Conservation (phyloP, 1,140 invertebrate genomes). For the Vollenhovia emeryi region DNA sequence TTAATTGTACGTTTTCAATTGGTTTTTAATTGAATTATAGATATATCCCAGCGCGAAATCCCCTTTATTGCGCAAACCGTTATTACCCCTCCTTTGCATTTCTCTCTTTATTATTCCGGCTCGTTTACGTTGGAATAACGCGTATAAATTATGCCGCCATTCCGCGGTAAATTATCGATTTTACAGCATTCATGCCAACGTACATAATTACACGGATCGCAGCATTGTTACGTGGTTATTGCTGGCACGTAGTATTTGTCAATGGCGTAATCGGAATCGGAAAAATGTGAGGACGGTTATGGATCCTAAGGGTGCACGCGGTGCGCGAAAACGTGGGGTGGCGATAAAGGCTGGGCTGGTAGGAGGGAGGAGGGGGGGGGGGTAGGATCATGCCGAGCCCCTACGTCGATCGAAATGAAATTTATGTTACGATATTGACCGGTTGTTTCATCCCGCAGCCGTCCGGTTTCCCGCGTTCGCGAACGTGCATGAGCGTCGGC, state of each 20-base stretch:
- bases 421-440: conserved; percentile 71
- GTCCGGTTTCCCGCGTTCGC: conserved; percentile 12
- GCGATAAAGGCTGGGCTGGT: neutral
- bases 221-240: conserved; percentile 33
- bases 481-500: conserved; percentile 33
- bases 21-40: conserved; percentile 52
- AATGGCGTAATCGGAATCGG: conserved; percentile 17
- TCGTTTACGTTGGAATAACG: conserved; percentile 45
- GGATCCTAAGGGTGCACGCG: neutral
- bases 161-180: conserved; percentile 57
- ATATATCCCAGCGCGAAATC: conserved; percentile 24
- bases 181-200: conserved; percentile 42
- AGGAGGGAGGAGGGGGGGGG: neutral
- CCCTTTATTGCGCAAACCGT: conserved; percentile 27
- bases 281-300: neutral
- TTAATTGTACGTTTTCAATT: conserved; percentile 48
- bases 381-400: conserved; percentile 12
- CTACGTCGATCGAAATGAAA: conserved; percentile 66
- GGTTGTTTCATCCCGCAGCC: conserved; percentile 33
- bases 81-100: conserved; percentile 49
- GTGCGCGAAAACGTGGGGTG: neutral
- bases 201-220: conserved; percentile 54
- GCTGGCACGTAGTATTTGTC: conserved; percentile 29
- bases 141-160: conserved; percentile 52
- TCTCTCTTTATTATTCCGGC: conserved; percentile 53